Conservation (phyloP, 2,797 vertebrate species). For the Glossophaga mutica region DNA sequence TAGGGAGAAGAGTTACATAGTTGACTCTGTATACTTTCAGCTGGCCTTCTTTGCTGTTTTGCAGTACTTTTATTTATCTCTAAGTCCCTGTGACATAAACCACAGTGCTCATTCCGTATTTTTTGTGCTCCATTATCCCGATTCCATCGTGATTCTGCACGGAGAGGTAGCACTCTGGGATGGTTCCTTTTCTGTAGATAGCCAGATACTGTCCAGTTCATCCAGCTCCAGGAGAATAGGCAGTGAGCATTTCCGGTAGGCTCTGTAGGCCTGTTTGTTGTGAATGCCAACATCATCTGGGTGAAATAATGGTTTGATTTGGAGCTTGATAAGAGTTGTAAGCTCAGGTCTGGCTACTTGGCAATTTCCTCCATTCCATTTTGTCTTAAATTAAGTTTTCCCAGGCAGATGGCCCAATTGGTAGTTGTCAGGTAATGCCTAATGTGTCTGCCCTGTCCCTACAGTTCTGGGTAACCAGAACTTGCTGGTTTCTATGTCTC, state of each 20-base stretch:
- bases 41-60: background rate
- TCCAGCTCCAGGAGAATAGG: background rate
- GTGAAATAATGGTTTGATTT: constrained; percentile 24
- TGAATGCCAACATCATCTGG: background rate
- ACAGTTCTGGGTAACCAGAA: background rate
- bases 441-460: background rate
- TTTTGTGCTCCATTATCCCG: background rate
- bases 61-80: background rate
- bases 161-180: background rate
- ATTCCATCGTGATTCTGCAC: background rate
- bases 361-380: background rate
- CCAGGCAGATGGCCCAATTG: background rate
- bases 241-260: background rate
- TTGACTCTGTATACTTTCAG: background rate
- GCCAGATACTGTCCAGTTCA: background rate
- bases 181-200: background rate
- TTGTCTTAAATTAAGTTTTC: constrained; percentile 15
- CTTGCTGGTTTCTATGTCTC: background rate
- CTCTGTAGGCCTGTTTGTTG: background rate
- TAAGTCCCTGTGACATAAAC: background rate
- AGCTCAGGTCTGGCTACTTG: background rate
- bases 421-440: background rate
- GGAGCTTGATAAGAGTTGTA: background rate
- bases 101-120: background rate
- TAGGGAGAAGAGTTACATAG: background rate